These are phyloP conservation scores for Apocrypta bakeri DNA, from an alignment of 1,140 invertebrate genomes.

Conservation along the genomic window DNA sequence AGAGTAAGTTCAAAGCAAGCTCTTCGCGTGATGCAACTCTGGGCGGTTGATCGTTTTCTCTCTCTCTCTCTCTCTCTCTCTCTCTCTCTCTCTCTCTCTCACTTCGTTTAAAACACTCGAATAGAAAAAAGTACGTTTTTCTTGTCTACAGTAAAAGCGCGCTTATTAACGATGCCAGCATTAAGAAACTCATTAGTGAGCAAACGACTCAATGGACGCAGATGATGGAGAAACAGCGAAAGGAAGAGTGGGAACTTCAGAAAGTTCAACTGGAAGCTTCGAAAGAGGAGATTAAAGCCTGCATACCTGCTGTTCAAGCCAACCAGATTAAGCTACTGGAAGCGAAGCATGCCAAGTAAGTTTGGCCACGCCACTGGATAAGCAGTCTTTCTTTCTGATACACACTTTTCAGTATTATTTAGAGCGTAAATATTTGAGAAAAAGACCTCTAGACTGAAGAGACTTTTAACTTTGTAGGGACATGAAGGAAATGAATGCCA, in stretches of 20 bases:
- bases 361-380: conserved; percentile 1
- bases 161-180: conserved; percentile 83
- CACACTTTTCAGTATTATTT: no score
- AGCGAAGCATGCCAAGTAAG: conserved; percentile 89
- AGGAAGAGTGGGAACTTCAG: conserved; percentile 93
- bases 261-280: conserved; percentile 88
- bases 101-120: no score
- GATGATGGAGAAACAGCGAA: conserved; percentile 90
- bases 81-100: no score
- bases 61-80: background rate
- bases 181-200: conserved; percentile 87
- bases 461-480: conserved; percentile 77
- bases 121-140: background rate
- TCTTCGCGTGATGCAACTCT: background rate
- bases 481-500: conserved; percentile 95
- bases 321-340: conserved; percentile 94
- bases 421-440: no score
- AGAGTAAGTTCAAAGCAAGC: conserved; percentile 78
- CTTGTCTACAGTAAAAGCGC: conserved; percentile 81
- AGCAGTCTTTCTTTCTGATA: background rate
- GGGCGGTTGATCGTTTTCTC: conserved; percentile 5
- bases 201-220: conserved; percentile 96
- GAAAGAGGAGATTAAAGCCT: conserved; percentile 88
- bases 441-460: background rate
- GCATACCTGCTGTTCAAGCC: conserved; percentile 92